Evolutionary conservation across 2,888 invertebrate genomes (phyloP).

Genomic region (Drosophila anceps): DNA sequence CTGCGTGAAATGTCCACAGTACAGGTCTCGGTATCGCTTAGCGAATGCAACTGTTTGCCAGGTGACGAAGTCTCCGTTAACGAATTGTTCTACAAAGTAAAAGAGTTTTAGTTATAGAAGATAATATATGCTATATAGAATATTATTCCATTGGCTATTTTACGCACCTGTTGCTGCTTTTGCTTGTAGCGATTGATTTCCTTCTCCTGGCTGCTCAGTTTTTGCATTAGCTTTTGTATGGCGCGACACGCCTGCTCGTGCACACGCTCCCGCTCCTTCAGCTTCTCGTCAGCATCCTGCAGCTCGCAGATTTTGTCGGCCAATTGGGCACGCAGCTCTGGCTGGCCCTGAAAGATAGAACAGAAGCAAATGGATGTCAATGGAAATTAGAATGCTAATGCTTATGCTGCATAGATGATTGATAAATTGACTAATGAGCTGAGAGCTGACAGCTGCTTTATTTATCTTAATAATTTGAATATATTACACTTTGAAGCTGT

Average conservation of each 20-base stretch:
- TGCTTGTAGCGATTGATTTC: constrained; percentile 80
- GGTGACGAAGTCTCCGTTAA: constrained; percentile 4
- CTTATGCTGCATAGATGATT: no score
- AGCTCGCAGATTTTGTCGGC: constrained; percentile 83
- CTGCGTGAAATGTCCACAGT: constrained; percentile 74
- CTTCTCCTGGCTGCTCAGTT: constrained; percentile 77
- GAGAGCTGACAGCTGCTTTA: background rate
- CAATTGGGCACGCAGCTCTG: constrained; percentile 70
- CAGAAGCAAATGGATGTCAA: background rate
- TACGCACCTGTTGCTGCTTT: constrained; percentile 31
- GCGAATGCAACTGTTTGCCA: constrained; percentile 45
- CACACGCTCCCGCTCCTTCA: constrained; percentile 75
- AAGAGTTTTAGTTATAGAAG: background rate
- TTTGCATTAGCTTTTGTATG: constrained; percentile 82
- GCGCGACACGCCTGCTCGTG: constrained; percentile 83
- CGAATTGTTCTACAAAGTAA: constrained; percentile 43
- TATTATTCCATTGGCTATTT: background rate
- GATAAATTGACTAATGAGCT: background rate
- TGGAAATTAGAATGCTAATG: background rate
- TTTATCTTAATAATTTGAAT: background rate
- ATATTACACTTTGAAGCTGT: background rate
- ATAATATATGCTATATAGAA: background rate
- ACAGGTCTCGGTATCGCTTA: constrained; percentile 77
- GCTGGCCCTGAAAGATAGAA: constrained; percentile 41
- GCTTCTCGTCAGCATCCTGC: constrained; percentile 80